A percentile compares a stretch with the other conserved stretches of the same genome.
Conservation (phyloP, 2,113 vertebrate genomes). For the Bufo bufo region DNA sequence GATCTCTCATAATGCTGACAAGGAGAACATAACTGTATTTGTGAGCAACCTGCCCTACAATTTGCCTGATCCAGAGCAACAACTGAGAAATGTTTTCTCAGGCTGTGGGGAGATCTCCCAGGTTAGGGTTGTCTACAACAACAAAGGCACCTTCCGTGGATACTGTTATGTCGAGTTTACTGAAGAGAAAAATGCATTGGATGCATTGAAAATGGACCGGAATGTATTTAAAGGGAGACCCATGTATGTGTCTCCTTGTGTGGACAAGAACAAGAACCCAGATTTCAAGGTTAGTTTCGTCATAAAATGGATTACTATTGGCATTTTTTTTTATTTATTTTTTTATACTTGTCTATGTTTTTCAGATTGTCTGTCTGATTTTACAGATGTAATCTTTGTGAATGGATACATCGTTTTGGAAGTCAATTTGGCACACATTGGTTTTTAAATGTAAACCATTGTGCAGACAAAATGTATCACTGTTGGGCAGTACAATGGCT, state of each 20-base stretch:
- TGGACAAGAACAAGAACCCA: conserved; percentile 95
- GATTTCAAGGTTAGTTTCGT: conserved; percentile 85
- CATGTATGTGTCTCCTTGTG: conserved; percentile 94
- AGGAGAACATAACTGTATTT: conserved; percentile 85
- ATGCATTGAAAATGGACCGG: conserved; percentile 86
- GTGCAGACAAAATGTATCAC: too few relatives aligned
- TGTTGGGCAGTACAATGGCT: too few relatives aligned
- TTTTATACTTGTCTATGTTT: too few relatives aligned
- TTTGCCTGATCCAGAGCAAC: conserved; percentile 81
- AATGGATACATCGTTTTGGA: too few relatives aligned
- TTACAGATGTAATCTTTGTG: too few relatives aligned
- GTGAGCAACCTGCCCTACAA: conserved; percentile 92
- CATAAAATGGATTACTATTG: not conserved
- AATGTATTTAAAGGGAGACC: conserved; percentile 84
- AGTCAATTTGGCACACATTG: too few relatives aligned
- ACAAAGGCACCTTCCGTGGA: conserved; percentile 85
- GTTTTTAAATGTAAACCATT: too few relatives aligned
- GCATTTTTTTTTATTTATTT: not conserved
- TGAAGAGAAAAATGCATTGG: conserved; percentile 72
- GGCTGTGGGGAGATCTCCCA: conserved; percentile 82
- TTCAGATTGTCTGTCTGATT: too few relatives aligned
- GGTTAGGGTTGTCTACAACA: conserved; percentile 81
- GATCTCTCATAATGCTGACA: conserved; percentile 78
- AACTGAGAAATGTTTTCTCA: conserved; percentile 81
- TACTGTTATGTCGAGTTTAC: conserved; percentile 92